A percentile compares a stretch with the other conserved stretches of the same genome.
Conservation (phyloP, 2,797 vertebrate genomes). For the Dipus sagitta region DNA sequence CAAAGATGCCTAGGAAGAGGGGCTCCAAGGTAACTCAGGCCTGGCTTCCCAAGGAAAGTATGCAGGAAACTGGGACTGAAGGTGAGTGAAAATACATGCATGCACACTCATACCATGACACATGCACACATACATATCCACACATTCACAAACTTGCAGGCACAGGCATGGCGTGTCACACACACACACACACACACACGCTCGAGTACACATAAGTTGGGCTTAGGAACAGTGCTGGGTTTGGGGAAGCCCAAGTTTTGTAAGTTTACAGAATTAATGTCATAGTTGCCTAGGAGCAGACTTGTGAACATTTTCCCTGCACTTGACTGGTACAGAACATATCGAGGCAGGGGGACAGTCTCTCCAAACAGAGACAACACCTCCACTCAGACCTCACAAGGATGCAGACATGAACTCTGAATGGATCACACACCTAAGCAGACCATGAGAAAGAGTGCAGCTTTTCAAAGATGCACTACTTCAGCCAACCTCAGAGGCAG, state of each 20-base stretch:
- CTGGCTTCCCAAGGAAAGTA: not conserved
- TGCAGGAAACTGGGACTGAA: fast-evolving
- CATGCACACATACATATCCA: not conserved
- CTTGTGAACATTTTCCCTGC: no score
- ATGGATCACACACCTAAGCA: not conserved
- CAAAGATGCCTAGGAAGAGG: not conserved
- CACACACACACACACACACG: not conserved
- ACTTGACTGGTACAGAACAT: not conserved
- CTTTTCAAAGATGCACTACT: not conserved
- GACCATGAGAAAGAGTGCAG: not conserved
- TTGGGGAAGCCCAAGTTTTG: not conserved
- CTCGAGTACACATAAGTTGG: not conserved
- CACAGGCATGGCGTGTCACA: not conserved
- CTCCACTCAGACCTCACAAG: not conserved
- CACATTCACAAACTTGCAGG: not conserved
- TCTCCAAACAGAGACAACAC: not conserved
- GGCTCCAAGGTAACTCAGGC: fast-evolving
- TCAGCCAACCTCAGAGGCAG: not conserved
- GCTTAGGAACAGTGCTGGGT: not conserved
- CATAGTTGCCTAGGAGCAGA: no score
- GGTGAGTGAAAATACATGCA: not conserved
- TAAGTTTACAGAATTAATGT: not conserved
- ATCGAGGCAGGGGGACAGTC: not conserved
- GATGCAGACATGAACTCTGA: no score
- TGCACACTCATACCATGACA: not conserved